Evolutionary conservation across 2,888 invertebrate species (phyloP), one percentile per base, ranked within the genome.

Genomic region (Dryocosmus kuriphilus): DNA sequence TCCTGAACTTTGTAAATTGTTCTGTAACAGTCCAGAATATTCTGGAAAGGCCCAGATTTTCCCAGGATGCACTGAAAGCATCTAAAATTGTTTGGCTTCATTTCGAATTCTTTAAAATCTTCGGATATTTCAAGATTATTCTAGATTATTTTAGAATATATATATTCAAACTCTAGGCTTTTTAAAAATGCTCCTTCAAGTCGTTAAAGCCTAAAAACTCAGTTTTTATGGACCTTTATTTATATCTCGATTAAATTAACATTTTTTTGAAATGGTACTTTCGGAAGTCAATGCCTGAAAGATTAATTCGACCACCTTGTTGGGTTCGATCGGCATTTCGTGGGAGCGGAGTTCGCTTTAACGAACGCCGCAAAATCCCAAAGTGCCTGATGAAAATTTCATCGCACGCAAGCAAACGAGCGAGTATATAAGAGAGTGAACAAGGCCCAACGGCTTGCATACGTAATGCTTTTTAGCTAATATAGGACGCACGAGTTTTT

Each of bases 401-500:
- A 77, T 76, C 76, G 76, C 67, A 76, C 76, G 76, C 76, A 76
- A 76, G 71, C 57, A 60, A 60, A 71, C 71, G 76, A 71, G 76
- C 65, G 57, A 76, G 65, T 62, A 57, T 57, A 67, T 75, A 51
- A 63, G 76, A 65, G 57, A 76, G 67, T 30, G 60, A 67, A 67
- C 74, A 77, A 79, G 80, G 79, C 81, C 85, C 85, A 80, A 73
- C 83, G 86, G 84, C 84, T 86, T 86, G 87, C 88, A 88, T 87
- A 86, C 86, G 82, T 87, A 86, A 87, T 88, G 77, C 81, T 83
- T 88, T 85, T 85, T 86, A 88, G 84, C 84, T 88, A 86, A 88
- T 86, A 87, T 87, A 86, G 86, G 85, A 83, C 87, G 84, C 81
- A 79, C 80, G 77, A 77, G 80, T 85, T 76, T 71, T 63, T 85